These are phyloP conservation scores for Pelosia muscerda DNA, from an alignment of 2,888 invertebrate species.

Conservation along the genomic window DNA sequence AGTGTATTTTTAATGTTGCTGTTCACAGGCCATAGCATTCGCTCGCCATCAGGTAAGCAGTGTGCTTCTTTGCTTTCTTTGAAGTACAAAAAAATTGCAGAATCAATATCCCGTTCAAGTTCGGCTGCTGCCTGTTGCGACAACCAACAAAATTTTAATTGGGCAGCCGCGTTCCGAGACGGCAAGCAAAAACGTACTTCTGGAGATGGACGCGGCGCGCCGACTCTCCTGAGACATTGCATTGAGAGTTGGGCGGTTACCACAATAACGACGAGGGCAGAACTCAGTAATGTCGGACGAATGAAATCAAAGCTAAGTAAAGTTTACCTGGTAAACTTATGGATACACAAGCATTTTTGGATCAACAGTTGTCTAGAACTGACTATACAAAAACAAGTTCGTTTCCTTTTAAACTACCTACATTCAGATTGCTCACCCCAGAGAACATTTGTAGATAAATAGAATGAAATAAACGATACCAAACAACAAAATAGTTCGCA, in stretches of 20 bases:
- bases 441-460: no score
- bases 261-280: neutral
- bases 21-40: neutral
- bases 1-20: neutral
- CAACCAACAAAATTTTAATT: conserved; percentile 7
- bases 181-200: conserved; percentile 9
- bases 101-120: neutral
- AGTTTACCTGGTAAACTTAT: no score
- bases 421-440: neutral
- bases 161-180: conserved; percentile 12
- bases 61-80: neutral
- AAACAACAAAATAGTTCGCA: neutral
- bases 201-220: neutral
- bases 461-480: no score
- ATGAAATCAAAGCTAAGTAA: neutral
- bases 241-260: neutral
- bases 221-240: neutral
- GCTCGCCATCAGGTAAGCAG: neutral
- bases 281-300: neutral
- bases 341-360: neutral
- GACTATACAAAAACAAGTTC: neutral
- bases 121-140: neutral
- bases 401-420: neutral
- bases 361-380: neutral
- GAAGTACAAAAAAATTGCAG: neutral